Conservation (phyloP, 2,113 vertebrate species). For the Lagopus muta region DNA sequence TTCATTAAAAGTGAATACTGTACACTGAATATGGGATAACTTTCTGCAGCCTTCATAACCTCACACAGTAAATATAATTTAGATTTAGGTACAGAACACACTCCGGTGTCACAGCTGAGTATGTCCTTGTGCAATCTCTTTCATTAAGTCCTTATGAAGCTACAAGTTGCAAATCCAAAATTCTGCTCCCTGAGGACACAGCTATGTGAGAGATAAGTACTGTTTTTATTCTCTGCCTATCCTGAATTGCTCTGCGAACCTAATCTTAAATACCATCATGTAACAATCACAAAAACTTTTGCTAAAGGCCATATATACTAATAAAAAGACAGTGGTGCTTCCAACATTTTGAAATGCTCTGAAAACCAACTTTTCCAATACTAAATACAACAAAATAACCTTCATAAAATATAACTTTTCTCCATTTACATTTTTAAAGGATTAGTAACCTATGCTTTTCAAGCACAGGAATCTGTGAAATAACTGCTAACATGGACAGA, state of each 20-base stretch:
- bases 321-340: constrained; percentile 92
- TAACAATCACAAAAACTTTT: constrained; percentile 89
- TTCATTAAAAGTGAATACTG: constrained; percentile 80
- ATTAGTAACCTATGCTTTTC: constrained; percentile 86
- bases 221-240: constrained; percentile 83
- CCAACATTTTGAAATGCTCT: constrained; percentile 93
- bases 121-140: constrained; percentile 80
- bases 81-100: constrained; percentile 77
- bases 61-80: constrained; percentile 76
- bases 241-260: constrained; percentile 86
- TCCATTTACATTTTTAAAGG: constrained; percentile 93
- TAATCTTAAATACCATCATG: constrained; percentile 88
- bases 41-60: constrained; percentile 83
- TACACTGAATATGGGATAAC: constrained; percentile 81
- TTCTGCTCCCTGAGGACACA: constrained; percentile 88
- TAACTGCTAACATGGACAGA: constrained; percentile 88
- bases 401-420: constrained; percentile 96
- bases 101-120: constrained; percentile 73
- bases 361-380: constrained; percentile 92
- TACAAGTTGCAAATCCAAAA: constrained; percentile 83
- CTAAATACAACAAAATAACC: constrained; percentile 97
- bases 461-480: constrained; percentile 87
- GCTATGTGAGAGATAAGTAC: constrained; percentile 82
- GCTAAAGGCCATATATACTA: constrained; percentile 92
- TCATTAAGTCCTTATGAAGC: constrained; percentile 83